These are phyloP conservation scores for Aphis craccivora DNA, from an alignment of 1,140 invertebrate genomes.

Conservation along the genomic window DNA sequence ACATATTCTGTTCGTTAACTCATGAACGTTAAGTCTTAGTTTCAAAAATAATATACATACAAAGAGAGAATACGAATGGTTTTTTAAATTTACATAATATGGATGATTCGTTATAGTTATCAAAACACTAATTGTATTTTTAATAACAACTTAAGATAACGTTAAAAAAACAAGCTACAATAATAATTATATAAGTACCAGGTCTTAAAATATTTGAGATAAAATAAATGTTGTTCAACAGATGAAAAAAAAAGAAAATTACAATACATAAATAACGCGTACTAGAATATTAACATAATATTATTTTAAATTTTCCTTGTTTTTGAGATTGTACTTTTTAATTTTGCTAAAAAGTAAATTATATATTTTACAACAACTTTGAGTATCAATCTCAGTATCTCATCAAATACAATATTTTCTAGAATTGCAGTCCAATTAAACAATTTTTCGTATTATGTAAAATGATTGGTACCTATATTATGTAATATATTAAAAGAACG, in stretches of 20 bases:
- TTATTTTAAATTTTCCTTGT: not conserved
- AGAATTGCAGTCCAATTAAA: not conserved
- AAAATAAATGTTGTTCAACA: not conserved
- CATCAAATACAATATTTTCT: not conserved
- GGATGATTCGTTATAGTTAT: not conserved
- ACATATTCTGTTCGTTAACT: not conserved
- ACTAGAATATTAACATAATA: not conserved
- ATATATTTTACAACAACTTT: not conserved
- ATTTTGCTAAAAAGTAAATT: not conserved
- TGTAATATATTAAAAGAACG: not conserved
- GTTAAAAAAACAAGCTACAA: not conserved
- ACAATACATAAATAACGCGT: too few relatives aligned
- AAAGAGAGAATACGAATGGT: not conserved
- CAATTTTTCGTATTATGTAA: not conserved
- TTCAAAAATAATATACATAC: not conserved
- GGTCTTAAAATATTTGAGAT: not conserved
- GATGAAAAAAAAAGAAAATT: not conserved
- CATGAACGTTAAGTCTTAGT: not conserved
- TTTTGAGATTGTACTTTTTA: not conserved
- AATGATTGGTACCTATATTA: not conserved
- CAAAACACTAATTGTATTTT: not conserved
- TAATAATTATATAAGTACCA: not conserved
- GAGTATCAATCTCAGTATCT: not conserved
- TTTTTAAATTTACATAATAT: not conserved
- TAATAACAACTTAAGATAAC: not conserved